Conservation (phyloP, 2,888 invertebrate species). For the Malacosoma neustria region DNA sequence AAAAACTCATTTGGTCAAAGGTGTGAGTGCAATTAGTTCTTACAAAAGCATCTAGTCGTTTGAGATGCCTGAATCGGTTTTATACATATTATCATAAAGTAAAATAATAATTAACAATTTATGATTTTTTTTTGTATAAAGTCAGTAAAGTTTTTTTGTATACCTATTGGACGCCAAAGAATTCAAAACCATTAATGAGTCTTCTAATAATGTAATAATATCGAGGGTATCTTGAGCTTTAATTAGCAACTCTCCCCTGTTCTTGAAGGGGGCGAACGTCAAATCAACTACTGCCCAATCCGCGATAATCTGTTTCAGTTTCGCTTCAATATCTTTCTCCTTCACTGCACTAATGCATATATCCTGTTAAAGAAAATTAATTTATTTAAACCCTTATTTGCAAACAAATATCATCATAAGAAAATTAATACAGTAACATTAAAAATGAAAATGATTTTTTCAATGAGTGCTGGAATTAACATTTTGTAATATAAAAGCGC, state of each 20-base stretch:
- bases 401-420: too few relatives aligned
- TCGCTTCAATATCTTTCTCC: slow-evolving; percentile 93
- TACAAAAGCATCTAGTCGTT: too few relatives aligned
- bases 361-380: slow-evolving; percentile 79
- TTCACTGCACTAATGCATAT: slow-evolving; percentile 92
- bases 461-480: not conserved
- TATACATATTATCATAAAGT: too few relatives aligned
- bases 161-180: slow-evolving; percentile 90
- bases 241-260: slow-evolving; percentile 86
- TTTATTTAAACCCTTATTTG: too few relatives aligned
- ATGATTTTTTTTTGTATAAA: too few relatives aligned
- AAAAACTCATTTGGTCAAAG: too few relatives aligned
- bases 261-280: slow-evolving; percentile 83
- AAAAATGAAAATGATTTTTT: too few relatives aligned
- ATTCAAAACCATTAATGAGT: slow-evolving; percentile 90
- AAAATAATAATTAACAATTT: too few relatives aligned
- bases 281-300: slow-evolving; percentile 88
- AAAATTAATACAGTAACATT: too few relatives aligned
- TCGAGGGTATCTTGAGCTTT: slow-evolving; percentile 85
- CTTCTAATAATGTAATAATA: slow-evolving; percentile 85
- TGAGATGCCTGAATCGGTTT: too few relatives aligned
- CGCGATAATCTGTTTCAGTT: slow-evolving; percentile 84
- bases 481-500: not conserved
- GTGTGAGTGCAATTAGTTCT: too few relatives aligned
- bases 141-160: too few relatives aligned